Conservation (phyloP, 2,797 vertebrate genomes). For the Numenius phaeopus region DNA sequence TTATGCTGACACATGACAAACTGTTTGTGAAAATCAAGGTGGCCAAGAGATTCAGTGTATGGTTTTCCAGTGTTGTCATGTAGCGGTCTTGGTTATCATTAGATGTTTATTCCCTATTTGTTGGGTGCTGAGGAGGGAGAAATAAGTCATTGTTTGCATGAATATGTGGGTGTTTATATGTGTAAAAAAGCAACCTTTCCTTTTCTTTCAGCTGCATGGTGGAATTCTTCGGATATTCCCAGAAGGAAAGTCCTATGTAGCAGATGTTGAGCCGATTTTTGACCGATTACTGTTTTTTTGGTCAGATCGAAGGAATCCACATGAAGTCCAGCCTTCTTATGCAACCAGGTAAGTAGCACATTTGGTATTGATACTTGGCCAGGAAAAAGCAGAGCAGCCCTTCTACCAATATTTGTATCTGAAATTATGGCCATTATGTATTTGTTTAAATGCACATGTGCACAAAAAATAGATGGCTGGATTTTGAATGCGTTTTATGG, state of each 20-base stretch:
- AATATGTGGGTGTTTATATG: not conserved
- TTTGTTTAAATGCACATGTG: not conserved
- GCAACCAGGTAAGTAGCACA: conserved; percentile 83
- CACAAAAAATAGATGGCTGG: not conserved
- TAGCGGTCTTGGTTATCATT: not conserved
- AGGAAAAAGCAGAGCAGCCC: not conserved
- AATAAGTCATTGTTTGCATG: not conserved
- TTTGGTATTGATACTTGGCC: not conserved
- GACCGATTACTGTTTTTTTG: conserved; percentile 95
- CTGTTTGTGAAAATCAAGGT: not conserved
- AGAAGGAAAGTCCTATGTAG: conserved; percentile 89
- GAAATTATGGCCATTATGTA: not conserved
- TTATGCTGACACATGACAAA: not conserved
- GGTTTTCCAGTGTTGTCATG: not conserved
- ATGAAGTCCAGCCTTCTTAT: conserved; percentile 95
- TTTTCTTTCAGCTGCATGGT: conserved; percentile 86
- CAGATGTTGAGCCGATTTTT: conserved; percentile 92
- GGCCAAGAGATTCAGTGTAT: not conserved
- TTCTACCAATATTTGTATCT: not conserved
- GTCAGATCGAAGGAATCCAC: conserved; percentile 96
- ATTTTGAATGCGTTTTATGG: not conserved
- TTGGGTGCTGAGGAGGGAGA: not conserved
- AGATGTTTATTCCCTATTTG: not conserved
- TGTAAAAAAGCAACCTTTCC: not conserved
- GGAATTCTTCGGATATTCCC: conserved; percentile 94